phyloP scores from a whole-genome alignment of 2,797 vertebrate genomes.

The Morelia viridis region DNA sequence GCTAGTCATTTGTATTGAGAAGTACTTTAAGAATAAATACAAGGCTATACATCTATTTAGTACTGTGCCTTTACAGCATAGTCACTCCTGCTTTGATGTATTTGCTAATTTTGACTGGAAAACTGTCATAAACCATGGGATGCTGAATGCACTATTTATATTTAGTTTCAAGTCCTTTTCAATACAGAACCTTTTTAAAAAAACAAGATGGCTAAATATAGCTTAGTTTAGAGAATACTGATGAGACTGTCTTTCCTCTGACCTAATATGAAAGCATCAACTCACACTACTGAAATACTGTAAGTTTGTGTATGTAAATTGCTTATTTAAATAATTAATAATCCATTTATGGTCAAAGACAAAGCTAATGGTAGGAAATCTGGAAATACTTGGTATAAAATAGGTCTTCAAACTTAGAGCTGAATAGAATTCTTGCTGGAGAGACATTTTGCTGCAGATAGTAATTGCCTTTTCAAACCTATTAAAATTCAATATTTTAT shows the following conservation, averaged over 20 bases:
- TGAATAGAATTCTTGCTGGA: not conserved
- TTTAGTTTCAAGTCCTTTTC: not conserved
- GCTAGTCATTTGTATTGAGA: constrained; percentile 25
- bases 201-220: not conserved
- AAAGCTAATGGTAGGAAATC: not conserved
- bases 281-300: not conserved
- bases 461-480: not conserved
- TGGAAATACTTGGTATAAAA: not conserved
- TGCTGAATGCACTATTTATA: not conserved
- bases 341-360: not conserved
- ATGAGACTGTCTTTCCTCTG: not conserved
- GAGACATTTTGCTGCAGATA: not conserved
- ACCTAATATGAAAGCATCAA: not conserved
- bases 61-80: not conserved
- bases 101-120: not conserved
- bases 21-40: constrained; percentile 21
- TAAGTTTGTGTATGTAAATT: not conserved
- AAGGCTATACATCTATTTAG: constrained; percentile 11
- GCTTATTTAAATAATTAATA: not conserved
- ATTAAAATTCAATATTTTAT: not conserved
- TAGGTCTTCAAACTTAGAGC: not conserved
- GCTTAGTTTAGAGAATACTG: not conserved
- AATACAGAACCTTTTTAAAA: not conserved
- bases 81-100: not conserved
- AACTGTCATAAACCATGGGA: not conserved